Conservation (phyloP, 1,140 invertebrate genomes). For the Drosophila simulans region DNA sequence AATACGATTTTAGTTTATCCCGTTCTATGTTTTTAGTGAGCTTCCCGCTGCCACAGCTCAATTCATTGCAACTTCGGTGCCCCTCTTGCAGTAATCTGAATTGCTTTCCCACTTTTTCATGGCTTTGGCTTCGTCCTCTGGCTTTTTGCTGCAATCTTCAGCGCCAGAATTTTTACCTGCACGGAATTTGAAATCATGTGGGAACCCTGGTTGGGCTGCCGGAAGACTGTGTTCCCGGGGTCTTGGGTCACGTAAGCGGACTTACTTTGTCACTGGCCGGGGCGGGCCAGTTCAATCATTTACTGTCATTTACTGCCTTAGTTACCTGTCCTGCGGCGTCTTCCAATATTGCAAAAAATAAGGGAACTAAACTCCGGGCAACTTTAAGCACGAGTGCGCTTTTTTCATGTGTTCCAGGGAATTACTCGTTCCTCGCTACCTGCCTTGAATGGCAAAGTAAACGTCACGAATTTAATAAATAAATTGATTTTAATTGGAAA, state of each 20-base stretch:
- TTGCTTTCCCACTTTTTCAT: constrained; percentile 78
- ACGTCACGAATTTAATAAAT: constrained; percentile 47
- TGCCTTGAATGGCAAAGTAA: constrained; percentile 35
- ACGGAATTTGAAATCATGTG: constrained; percentile 75
- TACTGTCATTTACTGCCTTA: constrained; percentile 77
- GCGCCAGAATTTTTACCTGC: constrained; percentile 72
- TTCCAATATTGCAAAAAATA: constrained; percentile 38
- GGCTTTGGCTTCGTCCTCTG: constrained; percentile 45
- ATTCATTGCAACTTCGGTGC: constrained; percentile 68
- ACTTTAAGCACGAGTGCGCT: constrained; percentile 74
- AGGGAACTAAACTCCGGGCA: constrained; percentile 25
- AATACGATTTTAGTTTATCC: no score
- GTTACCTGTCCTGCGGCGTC: constrained; percentile 60
- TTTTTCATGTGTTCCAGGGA: constrained; percentile 30
- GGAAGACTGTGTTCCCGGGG: constrained; percentile 13
- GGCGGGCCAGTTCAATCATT: constrained; percentile 70
- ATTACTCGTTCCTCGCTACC: constrained; percentile 33
- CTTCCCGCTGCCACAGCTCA: constrained; percentile 33
- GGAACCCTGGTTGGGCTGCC: constrained; percentile 2
- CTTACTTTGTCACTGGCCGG: constrained; percentile 74
- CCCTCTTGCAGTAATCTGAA: constrained; percentile 69
- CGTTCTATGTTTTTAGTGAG: constrained; percentile 3
- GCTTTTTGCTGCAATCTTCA: constrained; percentile 67
- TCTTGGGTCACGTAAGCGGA: constrained; percentile 72
- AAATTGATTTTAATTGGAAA: constrained; percentile 62